These are phyloP conservation scores for Polydrusus pterygomalis DNA, from an alignment of 2,888 invertebrate species.

Conservation along the genomic window DNA sequence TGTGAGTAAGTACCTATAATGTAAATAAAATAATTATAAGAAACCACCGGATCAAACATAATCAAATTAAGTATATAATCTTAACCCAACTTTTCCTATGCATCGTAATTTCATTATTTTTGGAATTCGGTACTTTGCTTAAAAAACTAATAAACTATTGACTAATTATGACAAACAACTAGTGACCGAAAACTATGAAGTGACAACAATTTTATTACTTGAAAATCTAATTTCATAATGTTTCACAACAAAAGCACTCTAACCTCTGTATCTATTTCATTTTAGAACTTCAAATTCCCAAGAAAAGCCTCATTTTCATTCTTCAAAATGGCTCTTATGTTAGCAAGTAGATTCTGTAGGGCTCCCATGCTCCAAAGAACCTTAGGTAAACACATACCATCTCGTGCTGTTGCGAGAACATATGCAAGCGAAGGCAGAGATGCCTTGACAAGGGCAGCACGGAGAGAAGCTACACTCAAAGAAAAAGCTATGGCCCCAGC, in stretches of 20 bases:
- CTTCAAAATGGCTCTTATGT: constrained; percentile 65
- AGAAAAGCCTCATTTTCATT: neutral
- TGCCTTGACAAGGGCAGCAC: constrained; percentile 69
- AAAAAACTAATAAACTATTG: neutral
- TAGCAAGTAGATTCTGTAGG: constrained; percentile 66
- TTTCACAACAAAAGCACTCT: constrained; percentile 1
- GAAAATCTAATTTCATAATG: neutral
- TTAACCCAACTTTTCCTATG: neutral
- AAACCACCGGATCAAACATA: neutral
- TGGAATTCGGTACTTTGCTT: neutral
- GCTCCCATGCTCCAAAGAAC: constrained; percentile 60
- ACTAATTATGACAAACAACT: neutral
- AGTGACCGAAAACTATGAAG: no score
- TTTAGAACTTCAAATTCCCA: constrained; percentile 3
- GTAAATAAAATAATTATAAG: neutral
- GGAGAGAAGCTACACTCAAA: constrained; percentile 77
- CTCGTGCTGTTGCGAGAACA: constrained; percentile 72
- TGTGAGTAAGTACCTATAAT: neutral
- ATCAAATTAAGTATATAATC: neutral
- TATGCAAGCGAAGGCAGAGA: constrained; percentile 75
- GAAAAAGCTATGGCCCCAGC: constrained; percentile 86
- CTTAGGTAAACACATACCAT: constrained; percentile 72
- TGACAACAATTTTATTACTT: neutral
- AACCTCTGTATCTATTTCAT: neutral
- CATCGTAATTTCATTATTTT: neutral